Conservation (phyloP, 2,797 vertebrate species). For the Champsocephalus esox region DNA sequence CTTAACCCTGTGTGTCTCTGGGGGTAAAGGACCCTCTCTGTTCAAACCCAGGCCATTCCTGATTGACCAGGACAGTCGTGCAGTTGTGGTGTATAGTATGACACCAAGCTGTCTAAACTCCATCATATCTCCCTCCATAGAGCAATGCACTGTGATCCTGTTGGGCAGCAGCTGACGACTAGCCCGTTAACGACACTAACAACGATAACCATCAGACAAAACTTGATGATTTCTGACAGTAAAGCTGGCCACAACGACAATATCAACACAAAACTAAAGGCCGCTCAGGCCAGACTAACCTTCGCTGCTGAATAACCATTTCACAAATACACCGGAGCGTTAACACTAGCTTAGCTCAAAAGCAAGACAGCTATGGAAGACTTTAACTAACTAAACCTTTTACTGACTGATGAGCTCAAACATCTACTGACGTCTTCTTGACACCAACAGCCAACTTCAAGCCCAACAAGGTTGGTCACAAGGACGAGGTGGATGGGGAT, state of each 20-base stretch:
- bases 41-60: constrained; percentile 29
- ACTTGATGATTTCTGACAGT: constrained; percentile 8
- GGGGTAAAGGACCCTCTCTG: constrained; percentile 9
- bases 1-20: constrained; percentile 12
- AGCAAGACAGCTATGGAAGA: constrained; percentile 8
- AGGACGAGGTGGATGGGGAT: constrained; percentile 67
- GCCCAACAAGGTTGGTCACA: constrained; percentile 76
- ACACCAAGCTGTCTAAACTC: constrained; percentile 47
- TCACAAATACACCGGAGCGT: constrained; percentile 22
- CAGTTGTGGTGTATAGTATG: constrained; percentile 58
- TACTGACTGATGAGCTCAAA: background rate
- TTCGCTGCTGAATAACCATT: constrained; percentile 36
- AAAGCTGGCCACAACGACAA: constrained; percentile 54
- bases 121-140: constrained; percentile 42
- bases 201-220: background rate
- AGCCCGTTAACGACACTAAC: constrained; percentile 3
- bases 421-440: background rate
- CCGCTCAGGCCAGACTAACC: constrained; percentile 59
- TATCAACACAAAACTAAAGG: constrained; percentile 47
- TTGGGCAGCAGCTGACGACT: constrained; percentile 6
- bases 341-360: constrained; percentile 31
- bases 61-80: constrained; percentile 73
- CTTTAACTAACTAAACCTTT: constrained; percentile 18
- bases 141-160: constrained; percentile 28
- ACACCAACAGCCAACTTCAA: constrained; percentile 42